Percentiles rank a stretch among this genome's conserved stretches.
Conservation (phyloP, 2,888 invertebrate species). For the Clostera curtula region DNA sequence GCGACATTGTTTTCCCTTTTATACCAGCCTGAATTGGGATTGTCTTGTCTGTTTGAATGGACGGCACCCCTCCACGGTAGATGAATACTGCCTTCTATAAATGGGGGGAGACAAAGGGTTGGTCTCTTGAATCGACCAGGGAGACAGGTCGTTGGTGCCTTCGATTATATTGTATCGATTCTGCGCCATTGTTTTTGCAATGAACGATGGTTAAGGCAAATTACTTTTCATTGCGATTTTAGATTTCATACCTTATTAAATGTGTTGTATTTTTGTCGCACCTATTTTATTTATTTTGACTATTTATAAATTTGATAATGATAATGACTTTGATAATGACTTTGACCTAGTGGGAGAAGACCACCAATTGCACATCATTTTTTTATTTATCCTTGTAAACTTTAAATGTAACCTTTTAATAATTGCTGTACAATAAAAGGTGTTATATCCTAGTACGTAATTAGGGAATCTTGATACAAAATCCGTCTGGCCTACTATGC, state of each 20-base stretch:
- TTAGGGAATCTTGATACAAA: too few relatives aligned
- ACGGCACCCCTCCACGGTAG: constrained; percentile 69
- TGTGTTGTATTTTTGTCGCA: constrained; percentile 7
- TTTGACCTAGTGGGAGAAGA: too few relatives aligned
- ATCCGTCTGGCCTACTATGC: too few relatives aligned
- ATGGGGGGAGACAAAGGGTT: constrained; percentile 72
- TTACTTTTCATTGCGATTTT: constrained; percentile 70
- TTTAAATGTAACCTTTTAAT: too few relatives aligned
- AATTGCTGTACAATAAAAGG: too few relatives aligned
- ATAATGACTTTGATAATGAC: too few relatives aligned
- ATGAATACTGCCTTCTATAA: constrained; percentile 69
- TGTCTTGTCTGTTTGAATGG: constrained; percentile 74
- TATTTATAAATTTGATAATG: background rate
- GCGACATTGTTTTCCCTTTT: constrained; percentile 75
- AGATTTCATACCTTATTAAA: constrained; percentile 29
- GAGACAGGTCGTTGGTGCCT: constrained; percentile 69
- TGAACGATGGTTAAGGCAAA: constrained; percentile 71
- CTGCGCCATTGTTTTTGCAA: constrained; percentile 61
- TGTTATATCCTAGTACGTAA: too few relatives aligned
- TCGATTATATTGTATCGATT: constrained; percentile 74
- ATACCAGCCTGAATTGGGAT: constrained; percentile 71
- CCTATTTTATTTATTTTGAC: background rate
- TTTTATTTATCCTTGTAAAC: too few relatives aligned
- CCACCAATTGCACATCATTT: too few relatives aligned
- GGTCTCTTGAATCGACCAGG: constrained; percentile 70